These are phyloP conservation scores for Cheilosia pagana DNA, from an alignment of 2,888 invertebrate genomes.

Conservation along the genomic window DNA sequence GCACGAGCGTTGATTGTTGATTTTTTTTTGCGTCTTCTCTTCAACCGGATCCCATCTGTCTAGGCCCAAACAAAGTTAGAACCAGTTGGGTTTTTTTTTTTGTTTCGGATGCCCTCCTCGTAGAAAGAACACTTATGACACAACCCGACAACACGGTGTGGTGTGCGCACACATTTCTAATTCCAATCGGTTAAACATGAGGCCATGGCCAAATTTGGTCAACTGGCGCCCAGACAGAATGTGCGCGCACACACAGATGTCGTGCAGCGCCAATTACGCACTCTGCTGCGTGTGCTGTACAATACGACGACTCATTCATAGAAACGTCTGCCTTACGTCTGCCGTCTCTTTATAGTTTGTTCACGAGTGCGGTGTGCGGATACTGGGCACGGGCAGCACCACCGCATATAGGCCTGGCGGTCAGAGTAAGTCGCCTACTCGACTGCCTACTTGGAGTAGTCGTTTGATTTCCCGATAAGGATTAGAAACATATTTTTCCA, in stretches of 20 bases:
- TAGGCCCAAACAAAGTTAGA: constrained; percentile 61
- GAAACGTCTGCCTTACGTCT: constrained; percentile 57
- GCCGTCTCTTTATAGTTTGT: constrained; percentile 47
- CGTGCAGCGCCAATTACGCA: constrained; percentile 72
- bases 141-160: constrained; percentile 28
- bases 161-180: constrained; percentile 51
- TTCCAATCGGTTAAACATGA: constrained; percentile 61
- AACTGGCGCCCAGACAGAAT: constrained; percentile 73
- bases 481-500: constrained; percentile 52
- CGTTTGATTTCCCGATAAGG: constrained; percentile 63
- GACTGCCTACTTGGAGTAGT: constrained; percentile 52
- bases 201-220: constrained; percentile 67
- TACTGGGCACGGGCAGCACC: not conserved
- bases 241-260: constrained; percentile 57
- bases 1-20: constrained; percentile 58
- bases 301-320: constrained; percentile 64
- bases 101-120: constrained; percentile 8
- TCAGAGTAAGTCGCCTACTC: constrained; percentile 48
- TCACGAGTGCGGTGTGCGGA: constrained; percentile 14
- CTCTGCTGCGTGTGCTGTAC: constrained; percentile 35
- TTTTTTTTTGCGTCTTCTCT: not conserved
- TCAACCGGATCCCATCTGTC: constrained; percentile 63
- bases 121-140: constrained; percentile 61
- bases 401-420: constrained; percentile 28
- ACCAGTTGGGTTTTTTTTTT: constrained; percentile 46